These are phyloP conservation scores for Ips typographus DNA, from an alignment of 1,140 invertebrate species.

Conservation along the genomic window DNA sequence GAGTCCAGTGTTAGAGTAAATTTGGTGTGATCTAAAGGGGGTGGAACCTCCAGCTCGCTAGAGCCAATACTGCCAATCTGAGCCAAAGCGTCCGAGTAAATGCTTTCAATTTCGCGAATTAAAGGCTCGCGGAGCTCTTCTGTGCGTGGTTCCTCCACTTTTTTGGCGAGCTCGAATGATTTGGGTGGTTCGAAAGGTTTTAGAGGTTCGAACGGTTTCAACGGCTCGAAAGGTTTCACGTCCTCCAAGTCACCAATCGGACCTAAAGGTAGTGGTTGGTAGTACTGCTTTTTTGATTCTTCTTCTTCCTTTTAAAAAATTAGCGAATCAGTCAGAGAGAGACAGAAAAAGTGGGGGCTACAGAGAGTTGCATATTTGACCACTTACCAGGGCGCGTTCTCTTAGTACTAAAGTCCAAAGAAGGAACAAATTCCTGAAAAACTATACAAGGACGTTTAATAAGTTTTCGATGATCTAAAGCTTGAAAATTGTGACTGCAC, in stretches of 20 bases:
- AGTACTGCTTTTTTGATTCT: not conserved
- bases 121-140: constrained; percentile 11
- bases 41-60: constrained; percentile 8
- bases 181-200: constrained; percentile 43
- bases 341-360: too few relatives aligned
- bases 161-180: constrained; percentile 42
- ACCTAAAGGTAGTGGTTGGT: constrained; percentile 24
- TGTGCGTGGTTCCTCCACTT: constrained; percentile 45
- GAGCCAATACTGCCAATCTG: constrained; percentile 26
- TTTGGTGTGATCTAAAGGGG: constrained; percentile 6
- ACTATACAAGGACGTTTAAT: constrained; percentile 6
- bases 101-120: constrained; percentile 24
- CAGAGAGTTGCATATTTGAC: too few relatives aligned
- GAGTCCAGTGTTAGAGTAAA: constrained; percentile 11
- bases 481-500: too few relatives aligned
- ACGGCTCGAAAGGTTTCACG: constrained; percentile 21
- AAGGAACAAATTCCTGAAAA: constrained; percentile 32
- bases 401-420: constrained; percentile 23
- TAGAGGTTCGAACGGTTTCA: constrained; percentile 39
- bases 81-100: constrained; percentile 29
- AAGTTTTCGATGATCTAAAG: not conserved
- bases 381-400: constrained; percentile 29
- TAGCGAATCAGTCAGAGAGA: not conserved
- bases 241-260: not conserved
- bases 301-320: constrained; percentile 1